These are phyloP conservation scores for Rachycentron canadum DNA, from an alignment of 2,797 vertebrate species.

Conservation along the genomic window DNA sequence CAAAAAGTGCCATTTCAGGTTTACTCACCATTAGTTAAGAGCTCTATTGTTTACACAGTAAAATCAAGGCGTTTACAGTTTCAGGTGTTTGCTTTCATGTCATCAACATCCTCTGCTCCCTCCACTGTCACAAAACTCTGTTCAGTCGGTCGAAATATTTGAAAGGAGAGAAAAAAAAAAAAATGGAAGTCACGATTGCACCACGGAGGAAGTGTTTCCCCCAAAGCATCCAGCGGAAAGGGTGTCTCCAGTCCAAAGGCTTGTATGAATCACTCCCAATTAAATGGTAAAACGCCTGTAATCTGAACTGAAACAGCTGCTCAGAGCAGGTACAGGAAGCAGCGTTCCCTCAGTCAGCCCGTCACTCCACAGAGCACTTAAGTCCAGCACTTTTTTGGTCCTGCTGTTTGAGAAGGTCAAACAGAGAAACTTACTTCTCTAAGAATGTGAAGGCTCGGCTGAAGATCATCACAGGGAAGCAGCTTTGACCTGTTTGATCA, in stretches of 20 bases:
- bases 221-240: constrained; percentile 36
- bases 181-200: constrained; percentile 16
- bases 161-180: background rate
- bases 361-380: constrained; percentile 47
- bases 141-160: constrained; percentile 17
- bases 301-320: constrained; percentile 27
- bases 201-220: constrained; percentile 13
- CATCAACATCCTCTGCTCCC: constrained; percentile 32
- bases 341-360: constrained; percentile 42
- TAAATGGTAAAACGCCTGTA: constrained; percentile 25
- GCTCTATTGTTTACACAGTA: constrained; percentile 30
- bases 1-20: constrained; percentile 28
- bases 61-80: constrained; percentile 37
- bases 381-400: constrained; percentile 55
- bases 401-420: constrained; percentile 30
- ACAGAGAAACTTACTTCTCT: constrained; percentile 36
- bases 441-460: constrained; percentile 36
- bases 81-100: constrained; percentile 38
- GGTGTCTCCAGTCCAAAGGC: constrained; percentile 39
- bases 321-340: constrained; percentile 52
- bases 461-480: constrained; percentile 39
- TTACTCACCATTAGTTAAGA: constrained; percentile 74
- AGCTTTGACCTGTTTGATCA: constrained; percentile 51
- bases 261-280: constrained; percentile 28
- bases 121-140: constrained; percentile 40